These are phyloP conservation scores for Sarcophaga subvicina DNA, from an alignment of 2,888 invertebrate genomes.

Conservation along the genomic window DNA sequence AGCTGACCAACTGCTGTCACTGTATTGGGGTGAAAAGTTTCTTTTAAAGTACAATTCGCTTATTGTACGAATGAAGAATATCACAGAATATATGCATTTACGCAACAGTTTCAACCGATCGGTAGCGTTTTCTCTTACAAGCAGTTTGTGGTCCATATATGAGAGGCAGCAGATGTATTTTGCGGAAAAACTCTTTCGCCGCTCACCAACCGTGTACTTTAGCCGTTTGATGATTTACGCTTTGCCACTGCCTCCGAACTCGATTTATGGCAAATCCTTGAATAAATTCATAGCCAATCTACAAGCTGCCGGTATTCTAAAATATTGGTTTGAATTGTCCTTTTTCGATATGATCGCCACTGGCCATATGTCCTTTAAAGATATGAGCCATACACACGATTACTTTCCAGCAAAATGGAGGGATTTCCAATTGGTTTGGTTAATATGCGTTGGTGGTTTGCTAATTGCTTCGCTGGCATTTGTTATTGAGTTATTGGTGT, in stretches of 20 bases:
- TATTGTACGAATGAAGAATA: not conserved
- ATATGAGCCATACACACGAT: not conserved
- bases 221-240: constrained; percentile 10
- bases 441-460: not conserved
- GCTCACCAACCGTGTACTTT: not conserved
- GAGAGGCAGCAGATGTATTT: constrained; percentile 34
- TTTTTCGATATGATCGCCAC: constrained; percentile 44
- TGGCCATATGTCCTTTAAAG: constrained; percentile 25
- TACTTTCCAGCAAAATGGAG: not conserved
- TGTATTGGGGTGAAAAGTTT: constrained; percentile 8
- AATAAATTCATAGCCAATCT: constrained; percentile 28
- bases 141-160: constrained; percentile 15
- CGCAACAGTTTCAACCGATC: constrained; percentile 36
- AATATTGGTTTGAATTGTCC: constrained; percentile 22
- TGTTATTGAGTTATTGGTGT: constrained; percentile 13
- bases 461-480: not conserved
- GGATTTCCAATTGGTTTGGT: constrained; percentile 28
- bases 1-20: not conserved
- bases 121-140: not conserved
- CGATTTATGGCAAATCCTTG: constrained; percentile 21
- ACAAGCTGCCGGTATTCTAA: constrained; percentile 14
- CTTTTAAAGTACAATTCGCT: not conserved
- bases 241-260: constrained; percentile 26
- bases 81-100: not conserved
- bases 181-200: constrained; percentile 14